These are phyloP conservation scores for Pammene fasciana DNA, from an alignment of 2,888 invertebrate genomes.

Conservation along the genomic window DNA sequence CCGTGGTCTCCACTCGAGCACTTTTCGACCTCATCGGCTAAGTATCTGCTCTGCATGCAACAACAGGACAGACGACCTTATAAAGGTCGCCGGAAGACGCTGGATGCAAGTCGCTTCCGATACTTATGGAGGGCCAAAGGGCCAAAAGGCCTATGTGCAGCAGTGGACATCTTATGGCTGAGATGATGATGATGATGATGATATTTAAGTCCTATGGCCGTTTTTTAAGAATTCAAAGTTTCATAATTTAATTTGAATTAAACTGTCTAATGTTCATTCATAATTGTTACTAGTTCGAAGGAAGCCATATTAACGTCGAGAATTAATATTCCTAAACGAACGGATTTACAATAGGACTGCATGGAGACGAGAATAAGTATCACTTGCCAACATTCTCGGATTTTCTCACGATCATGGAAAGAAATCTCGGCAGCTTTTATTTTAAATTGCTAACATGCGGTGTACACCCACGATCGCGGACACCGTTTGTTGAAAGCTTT, in stretches of 20 bases:
- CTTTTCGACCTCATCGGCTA: no score
- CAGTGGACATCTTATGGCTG: no score
- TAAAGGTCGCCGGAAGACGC: no score
- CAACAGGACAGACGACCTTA: no score
- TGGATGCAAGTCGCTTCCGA: no score
- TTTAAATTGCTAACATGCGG: slow-evolving; percentile 23
- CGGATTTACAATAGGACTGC: not conserved
- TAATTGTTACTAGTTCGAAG: not conserved
- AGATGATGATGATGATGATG: no score
- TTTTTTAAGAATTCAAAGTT: no score
- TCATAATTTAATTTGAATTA: not conserved
- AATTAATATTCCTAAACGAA: slow-evolving; percentile 10
- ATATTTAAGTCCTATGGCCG: no score
- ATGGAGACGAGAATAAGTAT: slow-evolving; percentile 26
- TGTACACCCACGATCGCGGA: not conserved
- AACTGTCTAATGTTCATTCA: not conserved
- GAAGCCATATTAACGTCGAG: not conserved
- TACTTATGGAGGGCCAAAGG: no score
- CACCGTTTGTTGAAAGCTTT: not conserved
- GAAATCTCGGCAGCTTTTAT: slow-evolving; percentile 46
- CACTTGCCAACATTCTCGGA: slow-evolving; percentile 45
- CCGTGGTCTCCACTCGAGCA: no score
- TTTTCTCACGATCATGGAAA: slow-evolving; percentile 63
- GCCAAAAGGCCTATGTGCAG: no score
- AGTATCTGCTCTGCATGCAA: no score